Percentiles rank a stretch among this genome's conserved stretches.
These are phyloP conservation scores for Dioctria rufipes DNA, from an alignment of 2,888 invertebrate species.

Conservation along the genomic window DNA sequence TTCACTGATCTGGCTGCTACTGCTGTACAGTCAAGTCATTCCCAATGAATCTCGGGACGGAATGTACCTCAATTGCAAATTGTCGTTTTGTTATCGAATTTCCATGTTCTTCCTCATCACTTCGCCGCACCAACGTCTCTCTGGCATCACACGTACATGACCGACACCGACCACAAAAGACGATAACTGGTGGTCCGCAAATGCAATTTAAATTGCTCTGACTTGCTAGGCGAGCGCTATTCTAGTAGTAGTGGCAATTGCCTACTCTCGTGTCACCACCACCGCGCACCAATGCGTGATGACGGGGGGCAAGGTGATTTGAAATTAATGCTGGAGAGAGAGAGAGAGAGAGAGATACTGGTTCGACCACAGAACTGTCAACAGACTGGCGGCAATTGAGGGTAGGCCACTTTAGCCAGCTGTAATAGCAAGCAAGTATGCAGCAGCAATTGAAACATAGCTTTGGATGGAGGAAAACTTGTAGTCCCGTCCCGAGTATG, in stretches of 20 bases:
- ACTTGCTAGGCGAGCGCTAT: not conserved
- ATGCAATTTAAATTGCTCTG: slow-evolving; percentile 26
- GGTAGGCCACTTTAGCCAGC: slow-evolving; percentile 13
- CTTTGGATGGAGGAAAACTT: not conserved
- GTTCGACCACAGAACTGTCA: slow-evolving; percentile 37
- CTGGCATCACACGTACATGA: not conserved
- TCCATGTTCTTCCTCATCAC: not conserved
- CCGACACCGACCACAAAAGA: slow-evolving; percentile 14
- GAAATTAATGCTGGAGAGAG: not conserved
- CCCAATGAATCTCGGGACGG: not conserved
- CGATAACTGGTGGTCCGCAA: slow-evolving; percentile 18
- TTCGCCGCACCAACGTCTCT: not conserved
- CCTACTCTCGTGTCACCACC: not conserved
- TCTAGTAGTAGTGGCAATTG: not conserved
- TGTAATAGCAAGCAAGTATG: slow-evolving; percentile 16
- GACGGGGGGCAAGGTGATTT: slow-evolving; percentile 18
- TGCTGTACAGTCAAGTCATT: slow-evolving; percentile 21
- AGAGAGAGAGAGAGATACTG: slow-evolving; percentile 1
- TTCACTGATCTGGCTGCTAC: not conserved
- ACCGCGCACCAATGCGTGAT: not conserved
- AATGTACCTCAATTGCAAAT: slow-evolving; percentile 29
- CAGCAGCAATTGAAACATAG: not conserved
- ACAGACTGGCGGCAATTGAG: slow-evolving; percentile 25
- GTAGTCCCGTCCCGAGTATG: too few species aligned
- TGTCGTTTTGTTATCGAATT: slow-evolving; percentile 5